Evolutionary conservation across 2,113 vertebrate genomes (phyloP).

Genomic region (Menura novaehollandiae): DNA sequence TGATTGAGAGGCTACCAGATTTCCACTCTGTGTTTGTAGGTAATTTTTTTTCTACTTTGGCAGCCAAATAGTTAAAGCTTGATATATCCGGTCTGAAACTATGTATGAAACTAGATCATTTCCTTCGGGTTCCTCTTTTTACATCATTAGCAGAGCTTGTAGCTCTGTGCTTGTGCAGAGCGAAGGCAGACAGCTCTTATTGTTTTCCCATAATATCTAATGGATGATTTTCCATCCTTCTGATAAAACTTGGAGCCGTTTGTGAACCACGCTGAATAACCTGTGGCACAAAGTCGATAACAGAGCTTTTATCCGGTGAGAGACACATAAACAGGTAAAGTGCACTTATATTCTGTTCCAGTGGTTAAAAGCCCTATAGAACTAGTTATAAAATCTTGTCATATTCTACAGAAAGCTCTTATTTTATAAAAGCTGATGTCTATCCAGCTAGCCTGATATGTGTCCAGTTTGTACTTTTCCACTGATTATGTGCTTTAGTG

Average conservation of each 20-base stretch:
- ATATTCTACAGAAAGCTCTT: background rate
- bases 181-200: background rate
- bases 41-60: background rate
- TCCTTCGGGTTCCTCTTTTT: conserved; percentile 28
- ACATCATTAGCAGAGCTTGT: background rate
- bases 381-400: background rate
- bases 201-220: background rate
- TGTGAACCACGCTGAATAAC: background rate
- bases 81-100: background rate
- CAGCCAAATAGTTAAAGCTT: conserved; percentile 36
- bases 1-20: background rate
- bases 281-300: background rate
- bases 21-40: background rate
- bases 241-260: background rate
- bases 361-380: background rate
- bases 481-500: background rate
- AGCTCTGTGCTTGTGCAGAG: background rate
- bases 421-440: background rate
- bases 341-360: background rate
- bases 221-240: background rate
- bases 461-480: background rate
- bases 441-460: background rate
- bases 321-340: background rate
- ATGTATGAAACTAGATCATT: background rate
- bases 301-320: background rate